Evolutionary conservation across 2,888 invertebrate genomes (phyloP).

Genomic region (Selenia dentaria): DNA sequence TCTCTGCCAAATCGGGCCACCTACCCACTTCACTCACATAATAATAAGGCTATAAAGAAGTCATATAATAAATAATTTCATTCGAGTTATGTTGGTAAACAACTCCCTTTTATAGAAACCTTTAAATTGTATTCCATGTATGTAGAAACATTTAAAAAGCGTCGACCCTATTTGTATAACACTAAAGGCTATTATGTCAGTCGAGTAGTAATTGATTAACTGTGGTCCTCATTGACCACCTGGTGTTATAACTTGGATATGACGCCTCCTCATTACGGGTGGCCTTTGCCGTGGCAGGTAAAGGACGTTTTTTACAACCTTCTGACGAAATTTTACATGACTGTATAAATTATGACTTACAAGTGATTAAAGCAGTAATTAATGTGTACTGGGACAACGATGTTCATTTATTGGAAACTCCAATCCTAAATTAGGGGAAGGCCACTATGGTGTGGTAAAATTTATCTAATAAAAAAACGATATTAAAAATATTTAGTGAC

Average conservation of each 20-base stretch:
- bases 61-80: slow-evolving; percentile 21
- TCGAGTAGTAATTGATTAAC: background rate
- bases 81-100: slow-evolving; percentile 30
- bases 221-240: slow-evolving; percentile 15
- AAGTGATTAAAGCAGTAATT: slow-evolving; percentile 1
- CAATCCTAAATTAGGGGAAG: too few species aligned
- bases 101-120: slow-evolving; percentile 25
- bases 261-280: slow-evolving; percentile 24
- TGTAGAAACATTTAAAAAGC: slow-evolving; percentile 3
- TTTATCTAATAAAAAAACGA: too few species aligned
- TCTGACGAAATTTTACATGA: slow-evolving; percentile 22
- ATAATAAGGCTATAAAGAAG: slow-evolving; percentile 15
- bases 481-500: too few species aligned
- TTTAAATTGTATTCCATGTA: background rate
- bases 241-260: slow-evolving; percentile 11
- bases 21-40: slow-evolving; percentile 13
- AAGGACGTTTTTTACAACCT: slow-evolving; percentile 29
- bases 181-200: slow-evolving; percentile 4
- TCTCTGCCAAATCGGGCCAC: too few species aligned
- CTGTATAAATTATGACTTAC: slow-evolving; percentile 13
- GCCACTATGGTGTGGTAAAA: too few species aligned
- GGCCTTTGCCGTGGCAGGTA: slow-evolving; percentile 19
- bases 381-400: background rate
- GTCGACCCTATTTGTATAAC: background rate
- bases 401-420: background rate